phyloP scores from a whole-genome alignment of 2,797 vertebrate genomes.

The Sebastes hopkinsi region DNA sequence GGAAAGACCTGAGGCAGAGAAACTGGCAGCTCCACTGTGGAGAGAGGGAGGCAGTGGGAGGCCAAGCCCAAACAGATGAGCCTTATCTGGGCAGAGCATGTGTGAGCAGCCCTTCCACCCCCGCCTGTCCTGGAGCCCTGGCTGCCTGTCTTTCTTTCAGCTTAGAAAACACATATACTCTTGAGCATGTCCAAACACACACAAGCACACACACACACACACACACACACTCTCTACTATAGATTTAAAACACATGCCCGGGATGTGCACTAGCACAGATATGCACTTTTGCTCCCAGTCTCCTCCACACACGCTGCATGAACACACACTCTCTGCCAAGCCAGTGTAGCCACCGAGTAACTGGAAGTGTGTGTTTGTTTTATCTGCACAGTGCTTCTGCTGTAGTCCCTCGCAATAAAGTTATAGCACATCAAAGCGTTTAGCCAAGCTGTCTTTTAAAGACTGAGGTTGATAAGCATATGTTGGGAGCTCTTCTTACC shows the following conservation, averaged over 20 bases:
- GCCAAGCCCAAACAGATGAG: conserved; percentile 81
- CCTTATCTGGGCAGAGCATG: conserved; percentile 85
- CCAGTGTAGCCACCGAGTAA: conserved; percentile 51
- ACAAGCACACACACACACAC: conserved; percentile 11
- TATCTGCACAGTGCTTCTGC: conserved; percentile 65
- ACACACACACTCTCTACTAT: conserved; percentile 1
- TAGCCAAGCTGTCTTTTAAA: conserved; percentile 64
- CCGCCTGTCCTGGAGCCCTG: conserved; percentile 72
- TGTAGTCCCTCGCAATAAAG: conserved; percentile 64
- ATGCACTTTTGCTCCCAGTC: conserved; percentile 52
- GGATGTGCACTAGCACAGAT: conserved; percentile 53
- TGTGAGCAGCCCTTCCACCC: conserved; percentile 76
- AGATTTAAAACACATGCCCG: conserved; percentile 51
- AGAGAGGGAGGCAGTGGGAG: conserved; percentile 76
- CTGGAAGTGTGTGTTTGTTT: conserved; percentile 48
- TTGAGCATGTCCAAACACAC: conserved; percentile 61
- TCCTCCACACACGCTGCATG: conserved; percentile 31
- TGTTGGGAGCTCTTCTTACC: conserved; percentile 54
- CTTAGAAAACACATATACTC: conserved; percentile 67
- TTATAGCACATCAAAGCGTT: conserved; percentile 69
- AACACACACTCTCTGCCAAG: conserved; percentile 47
- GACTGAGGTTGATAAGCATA: conserved; percentile 68
- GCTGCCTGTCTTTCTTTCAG: conserved; percentile 73
- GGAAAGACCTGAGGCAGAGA: conserved; percentile 74
- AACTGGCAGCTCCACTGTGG: conserved; percentile 69